phyloP scores from a whole-genome alignment of 2,888 invertebrate genomes.

The Metallyticus violacea region DNA sequence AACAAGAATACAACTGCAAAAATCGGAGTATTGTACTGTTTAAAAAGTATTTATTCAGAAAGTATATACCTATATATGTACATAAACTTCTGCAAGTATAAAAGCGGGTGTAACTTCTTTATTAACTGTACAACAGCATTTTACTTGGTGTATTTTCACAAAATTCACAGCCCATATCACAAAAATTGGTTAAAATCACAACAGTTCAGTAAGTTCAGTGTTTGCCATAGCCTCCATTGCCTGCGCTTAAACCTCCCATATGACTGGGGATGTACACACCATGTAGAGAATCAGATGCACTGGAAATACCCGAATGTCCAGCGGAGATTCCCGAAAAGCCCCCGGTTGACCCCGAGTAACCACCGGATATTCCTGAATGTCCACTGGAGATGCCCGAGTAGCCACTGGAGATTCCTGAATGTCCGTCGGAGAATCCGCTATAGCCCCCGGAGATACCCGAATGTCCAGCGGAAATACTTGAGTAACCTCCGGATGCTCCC shows the following conservation, averaged over 20 bases:
- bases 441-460: neutral
- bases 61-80: too few species aligned
- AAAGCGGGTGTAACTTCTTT: too few species aligned
- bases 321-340: neutral
- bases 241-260: neutral
- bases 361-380: neutral
- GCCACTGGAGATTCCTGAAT: neutral
- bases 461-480: neutral
- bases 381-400: neutral
- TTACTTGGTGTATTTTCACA: neutral
- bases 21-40: too few species aligned
- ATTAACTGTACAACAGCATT: too few species aligned
- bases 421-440: neutral
- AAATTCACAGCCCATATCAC: neutral
- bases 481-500: neutral
- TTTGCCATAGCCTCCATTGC: neutral
- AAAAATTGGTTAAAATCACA: neutral
- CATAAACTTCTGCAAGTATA: too few species aligned
- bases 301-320: neutral
- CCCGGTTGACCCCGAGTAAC: neutral
- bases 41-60: too few species aligned
- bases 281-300: neutral
- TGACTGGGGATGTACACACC: neutral
- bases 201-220: neutral
- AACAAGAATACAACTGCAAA: too few species aligned